Evolutionary conservation across 2,888 invertebrate genomes (phyloP), one percentile per base, ranked within the genome.

Genomic region (Alviniconcha strummeri): DNA sequence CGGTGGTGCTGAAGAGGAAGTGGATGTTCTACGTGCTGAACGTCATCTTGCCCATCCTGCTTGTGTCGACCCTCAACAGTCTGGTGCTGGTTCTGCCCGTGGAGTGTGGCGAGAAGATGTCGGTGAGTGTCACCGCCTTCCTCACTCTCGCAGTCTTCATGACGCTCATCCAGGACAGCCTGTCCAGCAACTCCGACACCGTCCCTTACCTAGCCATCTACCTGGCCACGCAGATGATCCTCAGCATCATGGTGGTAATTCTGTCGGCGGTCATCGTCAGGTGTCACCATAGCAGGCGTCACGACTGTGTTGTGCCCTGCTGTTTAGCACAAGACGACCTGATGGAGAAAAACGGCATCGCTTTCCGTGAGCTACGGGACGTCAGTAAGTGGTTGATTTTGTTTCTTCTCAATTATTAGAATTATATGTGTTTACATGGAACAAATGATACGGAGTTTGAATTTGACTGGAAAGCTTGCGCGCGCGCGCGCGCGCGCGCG

Each of bases 171-270:
- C 72, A 81, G 74, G 81, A 74, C 52, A 19, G 71, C 52, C 60
- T 81, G 72, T n/a, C 81, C 81, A 81, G 57, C 56, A 81, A 81
- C 74, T 81, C 81, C 17, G 81, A 81, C 81, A 74, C 72, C 15
- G 57, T 74, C 13, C 74, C 72, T 17, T 81, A 81, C 81, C 81
- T 81, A 60, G 15, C 72, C 9, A 54, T 81, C 56, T 81, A 81
- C 60, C 60, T 81, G 74, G 72, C 72, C 74, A 13, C 54, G 17
- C 81, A 81, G 81, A 74, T 81, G 74, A 52, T 17, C 0, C 17
- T 81, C 15, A 57, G 81, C 19, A 74, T 36, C 15, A 13, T 81
- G 71, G 74, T 74, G 17, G 57, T 81, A 7, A 17, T 81, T 9
- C 9, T 71, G 57, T 74, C 81, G 9, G 81, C 81, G 13, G 52